Percentiles rank a stretch among this genome's conserved stretches.
Conservation (phyloP, 2,888 invertebrate species). For the Balanococcus diminutus region DNA sequence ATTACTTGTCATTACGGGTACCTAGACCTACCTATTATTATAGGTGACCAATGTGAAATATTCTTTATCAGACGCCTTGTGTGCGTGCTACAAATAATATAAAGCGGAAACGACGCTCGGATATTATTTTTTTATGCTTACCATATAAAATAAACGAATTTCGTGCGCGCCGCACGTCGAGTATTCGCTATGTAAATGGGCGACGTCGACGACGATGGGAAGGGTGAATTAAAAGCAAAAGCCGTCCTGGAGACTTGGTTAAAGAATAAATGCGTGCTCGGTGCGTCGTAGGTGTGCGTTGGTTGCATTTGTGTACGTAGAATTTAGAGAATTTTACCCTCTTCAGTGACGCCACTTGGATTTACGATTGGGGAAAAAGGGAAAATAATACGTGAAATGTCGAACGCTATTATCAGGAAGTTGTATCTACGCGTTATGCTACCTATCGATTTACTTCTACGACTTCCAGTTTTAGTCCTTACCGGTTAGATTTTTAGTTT, state of each 20-base stretch:
- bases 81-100: not conserved
- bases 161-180: not conserved
- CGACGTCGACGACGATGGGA: not conserved
- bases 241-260: not conserved
- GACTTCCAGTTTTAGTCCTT: not conserved
- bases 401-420: conserved; percentile 32
- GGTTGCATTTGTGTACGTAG: not conserved
- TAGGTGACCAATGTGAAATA: conserved; percentile 22
- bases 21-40: not conserved
- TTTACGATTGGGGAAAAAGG: not conserved
- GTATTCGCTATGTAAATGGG: conserved; percentile 9
- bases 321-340: conserved; percentile 25
- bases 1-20: not conserved
- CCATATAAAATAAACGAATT: not conserved
- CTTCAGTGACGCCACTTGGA: conserved; percentile 22
- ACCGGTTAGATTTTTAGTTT: not conserved
- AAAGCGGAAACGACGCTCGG: conserved; percentile 10
- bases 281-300: not conserved
- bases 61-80: not conserved
- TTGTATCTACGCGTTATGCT: not conserved
- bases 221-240: conserved; percentile 31
- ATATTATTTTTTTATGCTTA: conserved; percentile 13
- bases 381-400: conserved; percentile 18
- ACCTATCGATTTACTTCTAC: conserved; percentile 19
- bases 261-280: conserved; percentile 8